A percentile compares a stretch with the other conserved stretches of the same genome.
These are phyloP conservation scores for Melanogrammus aeglefinus DNA, from an alignment of 2,797 vertebrate genomes.

Conservation along the genomic window DNA sequence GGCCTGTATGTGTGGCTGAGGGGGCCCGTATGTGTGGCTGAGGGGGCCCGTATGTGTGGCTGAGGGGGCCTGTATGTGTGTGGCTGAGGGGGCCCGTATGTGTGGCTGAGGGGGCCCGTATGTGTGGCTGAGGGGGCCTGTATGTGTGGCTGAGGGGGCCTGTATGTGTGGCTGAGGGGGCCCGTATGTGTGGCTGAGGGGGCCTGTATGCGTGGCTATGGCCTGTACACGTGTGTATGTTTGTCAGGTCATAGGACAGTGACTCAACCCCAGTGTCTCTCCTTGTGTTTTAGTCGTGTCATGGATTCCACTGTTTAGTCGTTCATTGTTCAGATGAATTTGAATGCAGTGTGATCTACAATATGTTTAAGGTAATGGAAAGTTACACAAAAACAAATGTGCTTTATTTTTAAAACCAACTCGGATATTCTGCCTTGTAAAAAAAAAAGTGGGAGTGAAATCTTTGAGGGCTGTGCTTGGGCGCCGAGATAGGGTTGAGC, in stretches of 20 bases:
- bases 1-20: too few relatives aligned
- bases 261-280: not conserved
- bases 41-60: too few relatives aligned
- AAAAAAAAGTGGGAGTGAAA: conserved; percentile 19
- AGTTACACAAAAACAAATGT: not conserved
- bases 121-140: too few relatives aligned
- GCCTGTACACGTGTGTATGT: not conserved
- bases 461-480: conserved; percentile 1
- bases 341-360: not conserved
- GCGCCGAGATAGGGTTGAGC: not conserved
- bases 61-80: not conserved
- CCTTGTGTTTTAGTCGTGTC: not conserved
- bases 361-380: not conserved
- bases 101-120: not conserved
- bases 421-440: not conserved
- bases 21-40: too few relatives aligned
- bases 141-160: too few relatives aligned
- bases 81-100: too few relatives aligned
- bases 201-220: not conserved
- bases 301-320: not conserved
- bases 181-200: too few relatives aligned
- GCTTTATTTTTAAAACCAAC: not conserved
- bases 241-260: too few relatives aligned
- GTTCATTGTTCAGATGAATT: not conserved
- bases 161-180: too few relatives aligned